Conservation (phyloP, 2,797 vertebrate species). For the Chrysocyon brachyurus region DNA sequence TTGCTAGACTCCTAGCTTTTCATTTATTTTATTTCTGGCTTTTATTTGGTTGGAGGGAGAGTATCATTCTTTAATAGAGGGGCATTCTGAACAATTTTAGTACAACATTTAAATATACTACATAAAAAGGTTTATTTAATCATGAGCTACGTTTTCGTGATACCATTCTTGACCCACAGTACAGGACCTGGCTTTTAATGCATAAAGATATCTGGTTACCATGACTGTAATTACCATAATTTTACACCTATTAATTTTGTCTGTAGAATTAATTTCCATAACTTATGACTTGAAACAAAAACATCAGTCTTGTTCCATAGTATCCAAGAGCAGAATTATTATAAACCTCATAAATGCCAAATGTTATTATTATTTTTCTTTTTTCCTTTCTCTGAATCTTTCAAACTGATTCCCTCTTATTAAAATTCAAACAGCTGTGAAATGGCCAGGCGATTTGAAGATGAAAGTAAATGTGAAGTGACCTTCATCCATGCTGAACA, state of each 20-base stretch:
- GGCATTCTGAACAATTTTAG: slow-evolving; percentile 68
- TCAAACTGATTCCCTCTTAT: slow-evolving; percentile 83
- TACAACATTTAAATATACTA: slow-evolving; percentile 68
- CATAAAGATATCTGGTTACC: slow-evolving; percentile 85
- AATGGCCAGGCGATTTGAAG: slow-evolving; percentile 85
- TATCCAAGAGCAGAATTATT: slow-evolving; percentile 86
- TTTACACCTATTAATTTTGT: slow-evolving; percentile 89
- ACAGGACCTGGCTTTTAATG: slow-evolving; percentile 77
- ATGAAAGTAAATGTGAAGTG: slow-evolving; percentile 87
- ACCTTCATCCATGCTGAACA: slow-evolving; percentile 87
- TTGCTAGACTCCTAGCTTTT: neutral
- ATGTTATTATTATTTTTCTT: slow-evolving; percentile 70
- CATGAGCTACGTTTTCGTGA: slow-evolving; percentile 64
- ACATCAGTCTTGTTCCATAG: slow-evolving; percentile 76
- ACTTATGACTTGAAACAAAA: slow-evolving; percentile 87
- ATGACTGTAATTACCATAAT: slow-evolving; percentile 89
- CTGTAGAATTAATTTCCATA: slow-evolving; percentile 87
- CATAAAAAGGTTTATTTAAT: slow-evolving; percentile 76
- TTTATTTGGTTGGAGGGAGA: neutral
- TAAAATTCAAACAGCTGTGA: slow-evolving; percentile 88
- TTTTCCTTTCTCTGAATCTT: slow-evolving; percentile 85
- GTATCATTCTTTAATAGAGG: slow-evolving; percentile 60
- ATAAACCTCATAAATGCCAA: slow-evolving; percentile 88
- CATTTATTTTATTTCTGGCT: slow-evolving; percentile 31
- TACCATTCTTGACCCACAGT: slow-evolving; percentile 74